A percentile compares a stretch with the other conserved stretches of the same genome.
Evolutionary conservation across 2,888 invertebrate species (phyloP).

Genomic region (Agrochola macilenta): DNA sequence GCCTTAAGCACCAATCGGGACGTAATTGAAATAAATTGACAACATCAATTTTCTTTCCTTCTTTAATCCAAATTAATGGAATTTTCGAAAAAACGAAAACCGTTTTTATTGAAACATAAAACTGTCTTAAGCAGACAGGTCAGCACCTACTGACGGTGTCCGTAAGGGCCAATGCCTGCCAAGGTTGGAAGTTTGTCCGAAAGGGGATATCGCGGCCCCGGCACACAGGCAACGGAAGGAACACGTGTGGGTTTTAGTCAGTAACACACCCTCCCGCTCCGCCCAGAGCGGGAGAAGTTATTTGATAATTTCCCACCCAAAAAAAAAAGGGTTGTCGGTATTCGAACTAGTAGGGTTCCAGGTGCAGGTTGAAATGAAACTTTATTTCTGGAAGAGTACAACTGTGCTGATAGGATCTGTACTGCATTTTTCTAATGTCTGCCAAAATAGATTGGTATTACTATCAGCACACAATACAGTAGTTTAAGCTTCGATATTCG

Average conservation of each 20-base stretch:
- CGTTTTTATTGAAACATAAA: not conserved
- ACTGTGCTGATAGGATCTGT: not conserved
- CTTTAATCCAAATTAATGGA: not conserved
- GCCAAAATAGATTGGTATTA: not conserved
- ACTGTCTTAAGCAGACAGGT: not conserved
- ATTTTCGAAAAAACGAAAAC: not conserved
- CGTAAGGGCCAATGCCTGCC: too few relatives aligned
- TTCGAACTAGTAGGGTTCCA: too few relatives aligned
- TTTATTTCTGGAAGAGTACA: not conserved
- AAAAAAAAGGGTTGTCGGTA: too few relatives aligned
- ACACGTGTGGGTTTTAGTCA: too few relatives aligned
- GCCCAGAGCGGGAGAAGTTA: too few relatives aligned
- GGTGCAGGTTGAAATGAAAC: too few relatives aligned
- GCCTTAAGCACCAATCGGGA: constrained; percentile 37
- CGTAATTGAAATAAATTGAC: constrained; percentile 49
- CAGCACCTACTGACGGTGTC: too few relatives aligned
- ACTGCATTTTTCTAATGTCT: not conserved
- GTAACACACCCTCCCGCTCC: too few relatives aligned
- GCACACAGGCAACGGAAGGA: too few relatives aligned
- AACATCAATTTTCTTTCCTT: constrained; percentile 22
- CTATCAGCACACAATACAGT: not conserved
- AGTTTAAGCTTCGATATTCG: not conserved
- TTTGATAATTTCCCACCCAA: too few relatives aligned
- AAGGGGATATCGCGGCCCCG: too few relatives aligned
- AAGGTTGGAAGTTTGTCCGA: too few relatives aligned